Evolutionary conservation across 2,888 invertebrate genomes (phyloP).

Genomic region (Ophion costatus): DNA sequence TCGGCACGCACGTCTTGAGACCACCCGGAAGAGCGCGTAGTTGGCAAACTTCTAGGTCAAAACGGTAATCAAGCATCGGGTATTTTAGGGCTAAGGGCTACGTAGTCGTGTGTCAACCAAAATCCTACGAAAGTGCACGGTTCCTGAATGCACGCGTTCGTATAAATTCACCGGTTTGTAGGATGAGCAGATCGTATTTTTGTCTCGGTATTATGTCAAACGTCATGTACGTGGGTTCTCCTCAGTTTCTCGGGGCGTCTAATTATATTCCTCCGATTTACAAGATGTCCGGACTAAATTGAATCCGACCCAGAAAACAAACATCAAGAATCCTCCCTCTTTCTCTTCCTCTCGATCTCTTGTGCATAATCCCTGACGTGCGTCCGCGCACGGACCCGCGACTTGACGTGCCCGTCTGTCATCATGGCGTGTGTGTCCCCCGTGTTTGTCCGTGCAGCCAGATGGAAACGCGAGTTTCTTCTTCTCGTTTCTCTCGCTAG

Average conservation of each 20-base stretch:
- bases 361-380: constrained; percentile 66
- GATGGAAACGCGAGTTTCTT: constrained; percentile 72
- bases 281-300: constrained; percentile 78
- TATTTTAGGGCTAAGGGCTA: neutral
- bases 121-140: constrained; percentile 26
- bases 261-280: constrained; percentile 78
- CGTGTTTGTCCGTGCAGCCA: constrained; percentile 66
- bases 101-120: neutral
- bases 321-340: constrained; percentile 61
- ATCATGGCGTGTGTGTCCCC: constrained; percentile 71
- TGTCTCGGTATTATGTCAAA: constrained; percentile 74
- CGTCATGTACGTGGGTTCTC: constrained; percentile 73
- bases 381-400: constrained; percentile 68
- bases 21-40: neutral
- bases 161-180: constrained; percentile 4
- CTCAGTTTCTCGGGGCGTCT: constrained; percentile 70
- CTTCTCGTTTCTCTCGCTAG: constrained; percentile 62
- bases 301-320: constrained; percentile 79
- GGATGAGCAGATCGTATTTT: constrained; percentile 64
- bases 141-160: neutral
- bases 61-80: neutral
- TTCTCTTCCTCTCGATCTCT: constrained; percentile 20
- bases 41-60: neutral
- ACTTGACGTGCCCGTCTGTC: constrained; percentile 80
- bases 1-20: neutral